Evolutionary conservation across 1,140 invertebrate species (phyloP), one percentile per base, ranked within the genome.

Genomic region (Paraescarpia echinospica): DNA sequence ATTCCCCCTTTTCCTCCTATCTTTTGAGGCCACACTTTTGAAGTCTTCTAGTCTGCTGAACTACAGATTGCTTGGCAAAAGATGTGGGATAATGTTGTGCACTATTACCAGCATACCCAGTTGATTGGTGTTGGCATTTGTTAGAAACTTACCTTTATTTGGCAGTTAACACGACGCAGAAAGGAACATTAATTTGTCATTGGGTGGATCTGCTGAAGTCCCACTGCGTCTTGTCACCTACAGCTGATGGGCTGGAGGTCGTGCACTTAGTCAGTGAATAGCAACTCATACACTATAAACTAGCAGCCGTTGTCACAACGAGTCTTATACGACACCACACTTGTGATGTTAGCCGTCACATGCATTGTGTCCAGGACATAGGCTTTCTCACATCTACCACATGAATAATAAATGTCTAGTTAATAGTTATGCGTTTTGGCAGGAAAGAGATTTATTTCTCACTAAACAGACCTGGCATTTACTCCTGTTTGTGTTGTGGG

Each of bases 351-450:
- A 27, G 2, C 18, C 59, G 22, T 77, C 59, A 77, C 59, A 0
- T 77, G 4, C 18, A 51, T 18, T 51, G 48, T 51, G 8, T 9
- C 48, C 48, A 51, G 48, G 48, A 51, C 48, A 51, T 9, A 18
- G 8, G 18, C 18, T 51, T 51, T 51, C 22, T 27, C 59, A 77
- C 59, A 31, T 77, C 2, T 77, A 2, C 59, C 9, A 94, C 89
- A 91, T 34, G 31, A 92, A 59, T 48, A 59, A 89, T 89, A 48
- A 31, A 51, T 91, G 77, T 90, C 33, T n/a, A n/a, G n/a, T n/a
- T n/a, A n/a, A n/a, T 91, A 33, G 51, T 89, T 34, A 91, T 35
- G 33, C 89, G 35, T 92, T 33, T 48, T 59, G 35, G 27, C 31
- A 33, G 34, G 77, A 77, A 33, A 59, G 41, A 59, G 41, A 92